Base-by-base conservation (phyloP, 2,797 vertebrate species). In the Meda fulgida region DNA sequence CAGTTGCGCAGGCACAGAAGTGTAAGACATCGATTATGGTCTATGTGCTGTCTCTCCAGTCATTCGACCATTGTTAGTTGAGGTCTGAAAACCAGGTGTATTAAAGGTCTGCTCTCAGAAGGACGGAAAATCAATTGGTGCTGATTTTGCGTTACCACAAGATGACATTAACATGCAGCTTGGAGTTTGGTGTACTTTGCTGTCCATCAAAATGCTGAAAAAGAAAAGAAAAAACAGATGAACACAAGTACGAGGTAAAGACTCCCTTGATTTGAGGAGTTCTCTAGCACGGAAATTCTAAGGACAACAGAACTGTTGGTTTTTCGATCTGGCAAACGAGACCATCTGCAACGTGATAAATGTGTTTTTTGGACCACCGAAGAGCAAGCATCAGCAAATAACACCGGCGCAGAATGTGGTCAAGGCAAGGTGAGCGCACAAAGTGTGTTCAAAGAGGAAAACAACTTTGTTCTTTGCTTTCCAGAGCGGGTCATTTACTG, bases 11-110 rank as follows among this genome's bases (percentile, higher is more conserved):
- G 16, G 9, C 66, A 69, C 29, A 36, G 26, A 72, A 60, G 67
- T 66, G 76, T 38, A 77, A 87, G 79, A 67, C 87, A 71, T 87
- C 60, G 85, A 85, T 88, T 87, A 88, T 58, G 60, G 78, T 71
- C 84, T 26, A 40, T 40, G 48, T 29, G 23, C 77, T 58, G 60
- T 86, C 88, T 82, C 60, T 71, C 29, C 29, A 85, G 77, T 88
- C 84, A 83, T 66, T 84, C 23, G 14, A 53, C 67, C 21, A 51
- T 83, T 87, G 79, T 85, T 69, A 78, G 65, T 53, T 66, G 73
- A 85, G 58, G 55, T 78, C 71, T 46, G 86, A 89, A 72, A 88
- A 80, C 80, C 81, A n/a, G 55, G 75, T 70, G 82, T 83, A 87
- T 86, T 83, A 75, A 67, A 65, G 46, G 51, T 69, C 55, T 21